Base-by-base conservation (phyloP, 2,888 invertebrate genomes). In the Synergus umbraculus region DNA sequence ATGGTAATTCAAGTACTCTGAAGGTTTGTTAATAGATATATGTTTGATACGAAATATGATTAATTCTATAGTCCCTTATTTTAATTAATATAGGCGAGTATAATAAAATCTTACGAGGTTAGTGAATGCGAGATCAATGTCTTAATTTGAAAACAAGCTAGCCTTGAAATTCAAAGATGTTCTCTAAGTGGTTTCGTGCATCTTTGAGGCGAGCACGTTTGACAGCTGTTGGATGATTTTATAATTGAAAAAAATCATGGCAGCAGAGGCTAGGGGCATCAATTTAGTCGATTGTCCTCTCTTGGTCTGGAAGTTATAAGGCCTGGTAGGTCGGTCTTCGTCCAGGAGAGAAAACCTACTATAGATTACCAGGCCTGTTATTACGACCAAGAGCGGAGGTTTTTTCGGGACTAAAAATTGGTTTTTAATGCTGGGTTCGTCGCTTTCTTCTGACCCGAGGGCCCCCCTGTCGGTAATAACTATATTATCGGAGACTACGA, bases 301-400 rank as follows among this genome's bases (percentile, higher is more conserved):
- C 78, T 80, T 79, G 69, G 69, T 78, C 73, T 73, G 73, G 73
- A 73, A 73, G 73, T 73, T 73, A 54, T 73, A 76, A 67, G 83
- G 77, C 82, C 82, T 83, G 82, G 81, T 82, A 80, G 86, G 85
- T 84, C 86, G 86, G 86, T 86, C 85, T 86, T 84, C 87, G 79
- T 85, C 83, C 87, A 76, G 88, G 87, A 89, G 89, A 91, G 90
- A 91, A 91, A 92, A 91, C 91, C 90, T 91, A 91, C 90, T 91
- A 91, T 90, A 90, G 91, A 91, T 91, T 91, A 92, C 88, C 87
- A 88, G 88, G 87, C 89, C 91, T 92, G 91, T 92, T 91, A 92
- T 92, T 92, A 92, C 87, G 88, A 83, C 85, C 85, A 84, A 85
- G 89, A 88, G 88, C 89, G 89, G 88, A 90, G 89, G 88, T 89